Evolutionary conservation across 2,888 invertebrate species (phyloP).

Genomic region (Mechanitis messenoides): DNA sequence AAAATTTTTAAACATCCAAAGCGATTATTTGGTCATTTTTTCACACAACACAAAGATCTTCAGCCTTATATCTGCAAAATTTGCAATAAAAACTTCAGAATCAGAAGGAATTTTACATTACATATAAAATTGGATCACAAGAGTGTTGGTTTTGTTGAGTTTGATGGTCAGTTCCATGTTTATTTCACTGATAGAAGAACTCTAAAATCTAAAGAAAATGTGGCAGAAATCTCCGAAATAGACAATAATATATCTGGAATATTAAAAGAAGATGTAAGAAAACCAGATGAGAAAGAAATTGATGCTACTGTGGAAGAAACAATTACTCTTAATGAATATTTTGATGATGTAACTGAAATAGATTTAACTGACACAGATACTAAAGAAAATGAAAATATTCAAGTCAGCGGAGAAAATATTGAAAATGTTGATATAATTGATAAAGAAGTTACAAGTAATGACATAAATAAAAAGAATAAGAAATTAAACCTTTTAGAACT

Average conservation of each 20-base stretch:
- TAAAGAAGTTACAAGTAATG: constrained; percentile 31
- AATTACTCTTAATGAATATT: too few species aligned
- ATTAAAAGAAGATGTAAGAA: neutral
- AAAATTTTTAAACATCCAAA: constrained; percentile 56
- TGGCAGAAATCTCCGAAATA: constrained; percentile 24
- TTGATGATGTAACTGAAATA: too few species aligned
- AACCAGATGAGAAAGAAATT: neutral
- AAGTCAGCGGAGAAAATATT: constrained; percentile 17
- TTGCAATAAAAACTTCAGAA: constrained; percentile 48
- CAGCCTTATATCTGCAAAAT: constrained; percentile 58
- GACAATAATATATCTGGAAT: constrained; percentile 3
- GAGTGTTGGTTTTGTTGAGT: constrained; percentile 57
- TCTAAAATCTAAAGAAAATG: constrained; percentile 38
- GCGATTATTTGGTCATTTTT: constrained; percentile 56
- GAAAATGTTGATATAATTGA: constrained; percentile 28
- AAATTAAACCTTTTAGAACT: neutral
- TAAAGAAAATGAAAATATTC: neutral
- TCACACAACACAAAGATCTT: constrained; percentile 47
- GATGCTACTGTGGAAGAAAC: neutral
- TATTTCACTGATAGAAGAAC: constrained; percentile 56
- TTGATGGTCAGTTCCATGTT: constrained; percentile 59
- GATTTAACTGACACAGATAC: neutral
- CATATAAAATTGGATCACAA: constrained; percentile 61
- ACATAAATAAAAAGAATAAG: neutral
- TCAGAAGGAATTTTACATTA: constrained; percentile 55